Conservation (phyloP, 2,113 vertebrate species). For the Lycocorax pyrrhopterus region DNA sequence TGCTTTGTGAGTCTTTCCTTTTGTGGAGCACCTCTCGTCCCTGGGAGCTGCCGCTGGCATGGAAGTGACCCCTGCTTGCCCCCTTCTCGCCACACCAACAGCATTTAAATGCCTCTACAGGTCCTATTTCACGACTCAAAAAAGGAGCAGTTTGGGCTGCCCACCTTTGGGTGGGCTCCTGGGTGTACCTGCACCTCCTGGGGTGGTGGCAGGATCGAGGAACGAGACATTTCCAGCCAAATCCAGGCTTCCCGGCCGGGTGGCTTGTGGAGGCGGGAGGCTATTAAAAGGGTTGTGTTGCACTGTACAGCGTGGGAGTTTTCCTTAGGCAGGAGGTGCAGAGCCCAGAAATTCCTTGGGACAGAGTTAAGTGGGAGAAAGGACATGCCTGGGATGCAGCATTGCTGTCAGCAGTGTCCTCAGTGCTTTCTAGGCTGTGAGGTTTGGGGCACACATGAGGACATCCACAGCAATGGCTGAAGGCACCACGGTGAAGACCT, state of each 20-base stretch:
- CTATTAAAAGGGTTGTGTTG: background rate
- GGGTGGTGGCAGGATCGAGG: background rate
- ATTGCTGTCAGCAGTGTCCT: background rate
- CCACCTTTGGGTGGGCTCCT: background rate
- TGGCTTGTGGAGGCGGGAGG: background rate
- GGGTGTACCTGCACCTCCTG: background rate
- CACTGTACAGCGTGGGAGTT: background rate
- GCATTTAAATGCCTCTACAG: background rate
- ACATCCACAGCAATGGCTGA: background rate
- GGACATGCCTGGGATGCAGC: background rate
- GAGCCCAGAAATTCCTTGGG: background rate
- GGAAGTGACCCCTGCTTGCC: background rate
- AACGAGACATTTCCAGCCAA: background rate
- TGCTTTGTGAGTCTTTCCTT: background rate
- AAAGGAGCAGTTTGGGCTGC: background rate
- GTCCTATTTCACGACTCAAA: background rate
- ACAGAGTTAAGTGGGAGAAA: background rate
- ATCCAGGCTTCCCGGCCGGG: background rate
- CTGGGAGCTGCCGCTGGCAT: background rate
- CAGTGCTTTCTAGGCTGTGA: background rate
- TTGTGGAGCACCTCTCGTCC: fast-evolving
- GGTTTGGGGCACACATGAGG: fast-evolving
- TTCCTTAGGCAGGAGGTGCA: background rate
- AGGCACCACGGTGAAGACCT: background rate
- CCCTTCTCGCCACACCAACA: fast-evolving